Evolutionary conservation across 2,797 vertebrate species (phyloP).

Genomic region (Sebastes reedi): DNA sequence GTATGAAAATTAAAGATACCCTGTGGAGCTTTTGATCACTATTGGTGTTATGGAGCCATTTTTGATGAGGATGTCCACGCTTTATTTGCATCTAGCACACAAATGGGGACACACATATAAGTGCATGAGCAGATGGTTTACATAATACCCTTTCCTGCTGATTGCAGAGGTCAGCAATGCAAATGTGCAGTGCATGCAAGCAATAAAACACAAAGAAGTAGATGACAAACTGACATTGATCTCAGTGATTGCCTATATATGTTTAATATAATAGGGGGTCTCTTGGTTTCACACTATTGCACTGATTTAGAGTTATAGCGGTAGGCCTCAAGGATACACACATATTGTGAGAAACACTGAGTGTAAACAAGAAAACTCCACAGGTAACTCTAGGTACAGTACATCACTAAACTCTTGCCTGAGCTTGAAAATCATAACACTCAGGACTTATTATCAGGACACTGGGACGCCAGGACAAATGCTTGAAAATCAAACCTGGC

Average conservation of each 20-base stretch:
- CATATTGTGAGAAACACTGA: not conserved
- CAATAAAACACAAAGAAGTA: not conserved
- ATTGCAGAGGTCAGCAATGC: not conserved
- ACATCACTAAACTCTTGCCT: rapidly evolving
- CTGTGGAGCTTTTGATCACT: not conserved
- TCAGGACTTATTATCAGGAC: not conserved
- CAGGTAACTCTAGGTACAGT: not conserved
- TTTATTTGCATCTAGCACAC: not conserved
- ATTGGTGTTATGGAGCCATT: not conserved
- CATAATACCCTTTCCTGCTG: not conserved
- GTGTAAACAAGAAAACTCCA: not conserved
- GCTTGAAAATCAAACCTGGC: not conserved
- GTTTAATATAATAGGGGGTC: too few relatives aligned
- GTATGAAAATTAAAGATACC: not conserved
- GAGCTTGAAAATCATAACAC: not conserved
- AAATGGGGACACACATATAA: not conserved
- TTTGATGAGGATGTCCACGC: not conserved
- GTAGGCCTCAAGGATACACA: too few relatives aligned
- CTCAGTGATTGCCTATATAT: not conserved
- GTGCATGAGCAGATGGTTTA: not conserved
- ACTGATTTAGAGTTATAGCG: not conserved
- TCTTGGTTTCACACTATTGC: not conserved
- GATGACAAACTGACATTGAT: not conserved
- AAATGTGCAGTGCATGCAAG: not conserved
- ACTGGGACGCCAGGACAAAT: not conserved